Evolutionary conservation across 2,113 vertebrate species (phyloP).

Genomic region (Corythornis cristatus): DNA sequence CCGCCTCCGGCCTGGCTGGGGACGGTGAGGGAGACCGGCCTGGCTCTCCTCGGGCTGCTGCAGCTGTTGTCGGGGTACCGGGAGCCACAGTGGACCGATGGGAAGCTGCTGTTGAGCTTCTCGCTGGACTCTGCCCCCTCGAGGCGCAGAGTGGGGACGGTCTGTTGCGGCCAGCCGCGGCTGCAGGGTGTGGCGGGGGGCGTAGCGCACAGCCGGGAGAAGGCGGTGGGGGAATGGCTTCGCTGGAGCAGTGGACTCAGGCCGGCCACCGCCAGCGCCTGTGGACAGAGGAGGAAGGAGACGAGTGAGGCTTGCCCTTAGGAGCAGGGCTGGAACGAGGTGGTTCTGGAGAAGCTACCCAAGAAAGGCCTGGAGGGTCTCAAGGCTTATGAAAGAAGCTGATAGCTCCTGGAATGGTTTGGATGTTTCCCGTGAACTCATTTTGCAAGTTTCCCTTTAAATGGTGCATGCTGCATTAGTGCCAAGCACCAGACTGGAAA

Average conservation of each 20-base stretch:
- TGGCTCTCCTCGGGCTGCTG: conserved; percentile 75
- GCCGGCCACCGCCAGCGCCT: conserved; percentile 92
- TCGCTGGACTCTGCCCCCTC: conserved; percentile 86
- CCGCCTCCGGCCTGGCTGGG: conserved; percentile 81
- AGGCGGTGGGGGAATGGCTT: conserved; percentile 90
- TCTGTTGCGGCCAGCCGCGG: conserved; percentile 74
- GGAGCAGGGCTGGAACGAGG: background rate
- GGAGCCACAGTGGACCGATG: conserved; percentile 88
- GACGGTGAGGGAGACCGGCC: conserved; percentile 91
- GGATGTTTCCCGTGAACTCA: background rate
- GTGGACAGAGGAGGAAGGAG: background rate
- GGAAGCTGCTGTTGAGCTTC: conserved; percentile 97
- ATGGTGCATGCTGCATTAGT: background rate
- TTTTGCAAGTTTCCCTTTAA: background rate
- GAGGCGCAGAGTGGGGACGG: conserved; percentile 84
- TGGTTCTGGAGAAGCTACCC: background rate
- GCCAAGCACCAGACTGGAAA: background rate
- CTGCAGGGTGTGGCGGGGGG: conserved; percentile 85
- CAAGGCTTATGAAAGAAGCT: background rate
- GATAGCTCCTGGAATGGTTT: background rate
- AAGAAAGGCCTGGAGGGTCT: background rate
- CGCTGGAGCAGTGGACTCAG: conserved; percentile 92
- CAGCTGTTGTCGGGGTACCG: conserved; percentile 79
- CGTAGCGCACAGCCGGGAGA: conserved; percentile 86
- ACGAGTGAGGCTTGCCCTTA: background rate